Base-by-base conservation (phyloP, 2,797 vertebrate genomes). In the Gobionotothen gibberifrons region DNA sequence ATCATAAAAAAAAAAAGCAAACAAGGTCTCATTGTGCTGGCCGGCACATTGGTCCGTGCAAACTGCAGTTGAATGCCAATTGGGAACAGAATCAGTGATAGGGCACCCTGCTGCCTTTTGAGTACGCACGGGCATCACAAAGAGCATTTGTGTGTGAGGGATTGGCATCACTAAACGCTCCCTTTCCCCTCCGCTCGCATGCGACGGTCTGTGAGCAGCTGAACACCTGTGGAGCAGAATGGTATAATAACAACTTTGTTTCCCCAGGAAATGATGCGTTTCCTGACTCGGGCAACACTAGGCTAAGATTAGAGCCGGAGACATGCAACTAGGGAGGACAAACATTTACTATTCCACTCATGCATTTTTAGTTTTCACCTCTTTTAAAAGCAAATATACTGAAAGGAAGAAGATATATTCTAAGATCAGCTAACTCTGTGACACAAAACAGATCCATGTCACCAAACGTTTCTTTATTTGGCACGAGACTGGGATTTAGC, bases 381-480 rank as follows among this genome's bases (percentile, higher is more conserved):
- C 11, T 72, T 60, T 56, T 60, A 16, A 52, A 52, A 68, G 15
- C 53, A 72, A 55, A 69, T 15, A 55, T 11, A 32, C 22, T 0
- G 13, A 36, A 32, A 32, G 2, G 42, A n/a, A 53, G 2, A 48
- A 65, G 19, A 75, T 1, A 75, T 1, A 56, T 40, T 59, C 51
- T 6, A 49, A 51, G 64, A 60, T 62, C 49, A 54, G 55, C 59
- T 11, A 49, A 32, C 2, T 53, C 56, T 46, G 49, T 52, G 15
- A 82, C 40, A 84, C 62, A 36, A 56, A 79, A 57, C 65, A 42
- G 56, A 36, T 66, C 82, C 74, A 85, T 11, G 65, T 89, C 82
- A 93, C 91, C 91, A 92, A 92, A 91, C 53, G 2, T 78, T 73
- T 89, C 78, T 91, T 91, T 93, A 93, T 93, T 93, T 93, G 90